Evolutionary conservation across 2,797 vertebrate genomes (phyloP).

Genomic region (Notoglanidium macrostoma): DNA sequence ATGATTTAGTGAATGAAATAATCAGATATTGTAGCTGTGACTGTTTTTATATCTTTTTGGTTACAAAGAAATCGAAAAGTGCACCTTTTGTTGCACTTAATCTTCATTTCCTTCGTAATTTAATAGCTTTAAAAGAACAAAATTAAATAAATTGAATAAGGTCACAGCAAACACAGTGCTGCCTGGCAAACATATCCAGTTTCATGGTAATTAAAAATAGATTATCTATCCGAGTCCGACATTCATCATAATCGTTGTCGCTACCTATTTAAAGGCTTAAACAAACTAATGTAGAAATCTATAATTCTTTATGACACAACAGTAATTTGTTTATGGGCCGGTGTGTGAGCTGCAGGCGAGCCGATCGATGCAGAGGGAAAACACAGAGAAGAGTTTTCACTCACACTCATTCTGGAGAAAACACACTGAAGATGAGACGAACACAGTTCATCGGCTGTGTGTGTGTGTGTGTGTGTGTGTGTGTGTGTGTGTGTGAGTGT

Average conservation of each 20-base stretch:
- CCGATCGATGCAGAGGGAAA: constrained; percentile 60
- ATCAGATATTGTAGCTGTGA: too few relatives aligned
- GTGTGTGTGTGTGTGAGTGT: too few relatives aligned
- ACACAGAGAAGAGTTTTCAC: neutral
- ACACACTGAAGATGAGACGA: neutral
- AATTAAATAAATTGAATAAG: constrained; percentile 50
- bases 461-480: neutral
- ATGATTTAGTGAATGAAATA: neutral
- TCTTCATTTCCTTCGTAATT: constrained; percentile 55
- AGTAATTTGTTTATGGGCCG: constrained; percentile 71
- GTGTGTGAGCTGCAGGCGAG: constrained; percentile 64
- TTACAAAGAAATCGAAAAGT: neutral
- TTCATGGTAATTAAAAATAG: constrained; percentile 75
- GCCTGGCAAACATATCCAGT: constrained; percentile 70
- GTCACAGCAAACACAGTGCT: constrained; percentile 58
- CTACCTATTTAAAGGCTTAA: constrained; percentile 66
- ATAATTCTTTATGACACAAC: constrained; percentile 68
- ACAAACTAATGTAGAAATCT: constrained; percentile 68
- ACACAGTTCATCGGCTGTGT: neutral
- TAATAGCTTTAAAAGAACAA: constrained; percentile 57
- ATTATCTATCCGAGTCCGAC: constrained; percentile 65
- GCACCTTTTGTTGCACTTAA: neutral
- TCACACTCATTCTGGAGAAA: neutral
- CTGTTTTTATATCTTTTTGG: too few relatives aligned
- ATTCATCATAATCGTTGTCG: constrained; percentile 72